Base-by-base conservation (phyloP, 2,797 vertebrate genomes). In the Sylvilagus floridanus region DNA sequence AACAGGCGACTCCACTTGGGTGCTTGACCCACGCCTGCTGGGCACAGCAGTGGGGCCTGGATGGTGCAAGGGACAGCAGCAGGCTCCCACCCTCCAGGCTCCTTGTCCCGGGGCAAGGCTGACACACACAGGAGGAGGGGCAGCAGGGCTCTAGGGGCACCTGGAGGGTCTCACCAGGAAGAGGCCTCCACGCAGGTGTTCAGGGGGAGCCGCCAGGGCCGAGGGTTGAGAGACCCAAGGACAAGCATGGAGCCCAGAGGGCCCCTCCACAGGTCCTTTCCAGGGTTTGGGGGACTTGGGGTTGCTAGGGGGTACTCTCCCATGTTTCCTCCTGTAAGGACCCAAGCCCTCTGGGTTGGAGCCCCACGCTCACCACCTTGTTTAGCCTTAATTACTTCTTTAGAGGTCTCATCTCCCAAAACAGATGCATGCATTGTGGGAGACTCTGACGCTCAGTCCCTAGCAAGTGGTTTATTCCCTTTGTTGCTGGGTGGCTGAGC, bases 381-480 rank as follows among this genome's bases (percentile, higher is more conserved):
- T 42, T 52, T 28, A 47, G 63, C 57, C 84, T 35, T 82, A 88
- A 57, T 47, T 81, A 47, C 9, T 28, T 73, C 9, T 4, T 11
- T 14, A 81, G n/a, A 87, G n/a, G 8, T 14, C 42, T 22, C 21
- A 5, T 32, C 57, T 81, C 57, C 66, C 54, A 73, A 87, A 32
- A 26, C 2, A 9, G 0, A 0, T 9, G 4, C 12, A 2, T 65
- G 26, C 3, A 4, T 71, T 69, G 28, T 42, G 35, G 62, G 35
- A 57, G 17, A 47, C 24, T 21, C 2, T 3, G 32, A 32, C 32
- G 30, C 17, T 54, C 35, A 77, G 65, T 11, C 19, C 17, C 12
- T 4, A 47, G 42, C 32, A 24, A 21, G 8, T 21, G 28, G 22
- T 63, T 83, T 21, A 1, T 9, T 69, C n/a, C 75, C 50, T 32